Evolutionary conservation across 2,113 vertebrate species (phyloP), one percentile per base, ranked within the genome.

Genomic region (Spermophilus dauricus): DNA sequence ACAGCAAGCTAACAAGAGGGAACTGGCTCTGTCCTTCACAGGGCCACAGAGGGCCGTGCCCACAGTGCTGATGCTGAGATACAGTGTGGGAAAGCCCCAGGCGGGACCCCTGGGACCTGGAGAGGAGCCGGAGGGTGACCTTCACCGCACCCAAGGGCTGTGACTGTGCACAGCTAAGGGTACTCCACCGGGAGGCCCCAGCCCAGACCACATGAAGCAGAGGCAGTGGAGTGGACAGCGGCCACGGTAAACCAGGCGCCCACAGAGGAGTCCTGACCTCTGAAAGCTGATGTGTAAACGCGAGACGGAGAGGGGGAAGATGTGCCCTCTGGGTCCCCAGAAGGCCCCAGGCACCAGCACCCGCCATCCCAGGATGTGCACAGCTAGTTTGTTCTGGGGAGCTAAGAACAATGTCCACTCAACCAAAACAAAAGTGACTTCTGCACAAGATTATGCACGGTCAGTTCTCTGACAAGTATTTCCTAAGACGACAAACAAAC

Each of bases 131-230:
- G 80, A 76, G 69, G 73, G 26, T 63, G 48, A 45, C 75, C 48
- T 81, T 67, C 4, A 0, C 58, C 26, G 67, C 65, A 42, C 77
- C 34, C 32, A 48, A 22, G 17, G 75, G 39, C 32, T 24, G 30
- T 42, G 30, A 30, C 28, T 83, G 37, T 70, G 86, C 82, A 93
- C 34, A 11, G 78, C 56, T 17, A 13, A 30, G 56, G 93, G n/a
- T 78, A 86, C 90, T 85, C 85, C 86, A 73, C 78, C n/a, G 10
- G n/a, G 72, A 75, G n/a, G 18, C 93, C 13, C 75, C 96, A 95
- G 67, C 76, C 86, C 89, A 39, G 83, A 83, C 5, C 56, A 97
- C 94, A 96, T 73, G 16, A 97, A 81, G 45, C n/a, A 61, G 72
- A 97, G 39, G 11, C 70, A 93, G 6, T 12, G 24, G 37, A 88